Conservation (phyloP, 2,888 invertebrate species). For the Lordiphosa andalusiaca region DNA sequence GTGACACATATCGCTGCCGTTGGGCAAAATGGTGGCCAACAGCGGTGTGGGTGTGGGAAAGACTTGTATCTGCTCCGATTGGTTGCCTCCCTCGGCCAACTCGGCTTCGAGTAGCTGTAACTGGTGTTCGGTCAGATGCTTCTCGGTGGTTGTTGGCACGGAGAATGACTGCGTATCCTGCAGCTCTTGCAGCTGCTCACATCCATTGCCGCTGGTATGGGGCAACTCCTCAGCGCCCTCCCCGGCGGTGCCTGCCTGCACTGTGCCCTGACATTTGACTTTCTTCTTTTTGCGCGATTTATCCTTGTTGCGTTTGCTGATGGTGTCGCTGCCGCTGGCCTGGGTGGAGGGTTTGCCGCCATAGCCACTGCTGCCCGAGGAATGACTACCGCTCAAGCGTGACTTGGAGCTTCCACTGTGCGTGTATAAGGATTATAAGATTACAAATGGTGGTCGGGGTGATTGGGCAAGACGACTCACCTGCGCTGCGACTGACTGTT, state of each 20-base stretch:
- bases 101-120: slow-evolving; percentile 36
- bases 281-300: slow-evolving; percentile 79
- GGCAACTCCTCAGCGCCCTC: slow-evolving; percentile 40
- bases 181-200: slow-evolving; percentile 34
- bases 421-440: neutral
- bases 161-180: slow-evolving; percentile 24
- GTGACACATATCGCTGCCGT: neutral
- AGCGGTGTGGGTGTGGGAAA: slow-evolving; percentile 61
- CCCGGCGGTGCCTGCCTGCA: slow-evolving; percentile 7
- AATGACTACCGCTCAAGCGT: slow-evolving; percentile 87
- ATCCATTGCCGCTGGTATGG: slow-evolving; percentile 25
- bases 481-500: slow-evolving; percentile 91
- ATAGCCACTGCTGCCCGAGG: slow-evolving; percentile 90
- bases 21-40: slow-evolving; percentile 20
- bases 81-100: slow-evolving; percentile 18
- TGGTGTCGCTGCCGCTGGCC: slow-evolving; percentile 80
- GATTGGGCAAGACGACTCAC: slow-evolving; percentile 80
- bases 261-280: slow-evolving; percentile 48
- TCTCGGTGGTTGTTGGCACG: slow-evolving; percentile 6
- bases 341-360: slow-evolving; percentile 85
- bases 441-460: neutral
- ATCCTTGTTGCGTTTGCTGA: slow-evolving; percentile 76
- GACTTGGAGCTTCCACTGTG: slow-evolving; percentile 88
- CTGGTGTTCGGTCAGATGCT: slow-evolving; percentile 28
- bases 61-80: slow-evolving; percentile 62